Evolutionary conservation across 2,113 vertebrate species (phyloP).

Genomic region (Symphodus melops): DNA sequence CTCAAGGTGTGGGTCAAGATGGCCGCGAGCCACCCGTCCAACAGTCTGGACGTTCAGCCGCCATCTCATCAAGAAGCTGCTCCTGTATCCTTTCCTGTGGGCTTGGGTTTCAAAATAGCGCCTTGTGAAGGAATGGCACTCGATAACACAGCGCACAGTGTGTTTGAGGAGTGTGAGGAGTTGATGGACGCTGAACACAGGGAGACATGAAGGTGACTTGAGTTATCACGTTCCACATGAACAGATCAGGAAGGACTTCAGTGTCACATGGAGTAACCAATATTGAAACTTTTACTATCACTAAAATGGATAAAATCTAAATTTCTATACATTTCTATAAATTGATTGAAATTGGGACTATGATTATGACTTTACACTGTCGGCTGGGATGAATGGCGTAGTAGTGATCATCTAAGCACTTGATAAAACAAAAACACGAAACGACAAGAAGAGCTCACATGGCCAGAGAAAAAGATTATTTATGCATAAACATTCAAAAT

Average conservation of each 20-base stretch:
- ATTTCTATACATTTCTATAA: too few species aligned
- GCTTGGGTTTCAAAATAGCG: slow-evolving; percentile 66
- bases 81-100: slow-evolving; percentile 42
- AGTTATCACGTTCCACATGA: background rate
- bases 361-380: too few species aligned
- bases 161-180: slow-evolving; percentile 36
- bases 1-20: slow-evolving; percentile 72
- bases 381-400: too few species aligned
- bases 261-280: background rate
- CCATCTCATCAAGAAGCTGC: slow-evolving; percentile 60
- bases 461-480: too few species aligned
- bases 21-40: slow-evolving; percentile 43
- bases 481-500: too few species aligned
- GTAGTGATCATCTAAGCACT: too few species aligned
- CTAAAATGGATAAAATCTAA: too few species aligned
- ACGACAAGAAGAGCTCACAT: too few species aligned
- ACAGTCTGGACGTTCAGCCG: slow-evolving; percentile 68
- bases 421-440: too few species aligned
- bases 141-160: slow-evolving; percentile 45
- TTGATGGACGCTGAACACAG: slow-evolving; percentile 42
- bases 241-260: background rate
- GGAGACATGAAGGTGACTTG: slow-evolving; percentile 16
- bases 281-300: too few species aligned
- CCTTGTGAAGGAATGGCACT: slow-evolving; percentile 45
- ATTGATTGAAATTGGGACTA: too few species aligned